A percentile compares a stretch with the other conserved stretches of the same genome.
phyloP scores from a whole-genome alignment of 2,113 vertebrate species.

The Murina feae region DNA sequence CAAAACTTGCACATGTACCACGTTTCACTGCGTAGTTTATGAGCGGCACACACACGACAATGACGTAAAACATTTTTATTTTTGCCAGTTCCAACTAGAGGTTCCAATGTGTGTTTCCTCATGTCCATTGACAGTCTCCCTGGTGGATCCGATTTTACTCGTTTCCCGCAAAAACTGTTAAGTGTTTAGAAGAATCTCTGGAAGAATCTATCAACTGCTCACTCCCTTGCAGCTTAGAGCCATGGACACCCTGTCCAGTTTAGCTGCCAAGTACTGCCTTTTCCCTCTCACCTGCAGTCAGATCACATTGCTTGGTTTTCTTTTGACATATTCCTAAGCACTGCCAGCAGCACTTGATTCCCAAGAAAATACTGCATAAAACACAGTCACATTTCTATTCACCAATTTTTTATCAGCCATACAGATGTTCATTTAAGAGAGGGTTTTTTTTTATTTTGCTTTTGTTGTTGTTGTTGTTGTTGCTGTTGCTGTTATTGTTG shows the following conservation, averaged over 20 bases:
- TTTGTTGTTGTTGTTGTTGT: too few relatives aligned
- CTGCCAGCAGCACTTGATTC: constrained; percentile 15
- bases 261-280: neutral
- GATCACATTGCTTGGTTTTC: neutral
- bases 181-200: neutral
- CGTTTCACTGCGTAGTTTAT: too few relatives aligned
- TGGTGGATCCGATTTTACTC: too few relatives aligned
- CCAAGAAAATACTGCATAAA: neutral
- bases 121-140: too few relatives aligned
- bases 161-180: too few relatives aligned
- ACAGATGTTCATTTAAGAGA: constrained; percentile 32
- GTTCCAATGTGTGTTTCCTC: too few relatives aligned
- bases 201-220: neutral
- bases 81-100: too few relatives aligned
- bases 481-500: too few relatives aligned
- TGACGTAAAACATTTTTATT: too few relatives aligned
- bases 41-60: too few relatives aligned
- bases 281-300: neutral
- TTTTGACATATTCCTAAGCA: neutral
- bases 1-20: too few relatives aligned
- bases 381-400: neutral
- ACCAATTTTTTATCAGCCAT: constrained; percentile 27
- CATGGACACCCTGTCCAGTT: neutral
- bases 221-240: neutral
- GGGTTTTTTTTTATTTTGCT: too few relatives aligned